These are phyloP conservation scores for Camponotus pennsylvanicus DNA, from an alignment of 1,140 invertebrate species.

Conservation along the genomic window DNA sequence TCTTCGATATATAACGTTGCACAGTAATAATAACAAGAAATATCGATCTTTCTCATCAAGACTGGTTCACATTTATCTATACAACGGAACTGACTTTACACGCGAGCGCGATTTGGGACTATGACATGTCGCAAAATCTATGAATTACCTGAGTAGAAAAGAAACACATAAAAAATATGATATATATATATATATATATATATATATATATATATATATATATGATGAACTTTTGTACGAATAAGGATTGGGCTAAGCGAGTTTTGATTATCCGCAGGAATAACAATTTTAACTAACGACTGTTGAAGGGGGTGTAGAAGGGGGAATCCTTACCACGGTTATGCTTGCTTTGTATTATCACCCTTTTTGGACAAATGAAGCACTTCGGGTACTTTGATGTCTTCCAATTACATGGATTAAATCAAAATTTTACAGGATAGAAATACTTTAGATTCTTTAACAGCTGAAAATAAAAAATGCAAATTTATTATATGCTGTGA, in stretches of 20 bases:
- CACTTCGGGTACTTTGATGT: conserved; percentile 94
- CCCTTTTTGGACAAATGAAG: conserved; percentile 90
- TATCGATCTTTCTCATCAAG: conserved; percentile 18
- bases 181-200: too few species aligned
- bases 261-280: conserved; percentile 57
- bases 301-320: conserved; percentile 51
- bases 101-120: conserved; percentile 51
- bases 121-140: conserved; percentile 71
- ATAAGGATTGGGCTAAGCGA: conserved; percentile 67
- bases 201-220: conserved; percentile 32
- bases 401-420: conserved; percentile 96
- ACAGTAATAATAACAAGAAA: conserved; percentile 59
- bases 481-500: neutral
- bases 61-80: conserved; percentile 6
- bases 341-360: conserved; percentile 80
- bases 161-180: conserved; percentile 81
- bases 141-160: conserved; percentile 81
- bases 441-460: conserved; percentile 96
- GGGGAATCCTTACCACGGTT: conserved; percentile 25
- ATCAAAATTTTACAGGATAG: conserved; percentile 95
- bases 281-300: conserved; percentile 67
- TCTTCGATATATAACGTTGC: conserved; percentile 42
- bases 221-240: conserved; percentile 56
- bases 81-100: conserved; percentile 57
- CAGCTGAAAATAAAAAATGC: conserved; percentile 86